Base-by-base conservation (phyloP, 2,888 invertebrate genomes). In the Meteorus cinctellus region DNA sequence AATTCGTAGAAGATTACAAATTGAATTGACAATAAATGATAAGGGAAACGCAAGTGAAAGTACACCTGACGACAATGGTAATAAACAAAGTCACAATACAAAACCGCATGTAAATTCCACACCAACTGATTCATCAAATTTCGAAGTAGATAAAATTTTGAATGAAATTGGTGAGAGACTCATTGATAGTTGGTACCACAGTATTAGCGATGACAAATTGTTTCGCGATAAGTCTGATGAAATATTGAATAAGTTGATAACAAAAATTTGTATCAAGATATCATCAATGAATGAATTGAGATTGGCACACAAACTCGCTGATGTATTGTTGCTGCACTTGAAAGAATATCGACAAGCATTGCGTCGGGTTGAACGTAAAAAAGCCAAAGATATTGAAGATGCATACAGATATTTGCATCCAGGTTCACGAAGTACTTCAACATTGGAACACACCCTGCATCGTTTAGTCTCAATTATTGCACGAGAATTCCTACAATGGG, bases 401-500 rank as follows among this genome's bases (percentile, higher is more conserved):
- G 87, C 87, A 29, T 88, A 88, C 62, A 84, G 85, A 70, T 86
- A 84, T 72, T 83, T 83, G 14, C 86, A 88, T 79, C 86, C 87
- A n/a, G 87, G 87, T 74, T 85, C 87, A 62, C 81, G 87, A 36
- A 86, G 82, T 48, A 10, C 75, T 4, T 68, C 81, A 66, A 89
- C 92, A 0, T 90, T 92, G 8, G 92, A 93, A 68, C 92, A 93
- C 81, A 93, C 92, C 78, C 90, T 93, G 1, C 91, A 92, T 81
- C 91, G 92, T 76, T 86, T 93, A 31, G 91, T 93, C n/a, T 90
- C 92, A 12, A 86, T 94, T 14, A 86, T 94, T 14, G 83, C 87
- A 16, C 92, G 92, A 81, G 93, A 94, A 82, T 91, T 94, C 41
- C 89, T 94, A 1, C 93, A 93, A 1, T 94, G 93, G 92, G 94